Evolutionary conservation across 2,113 vertebrate genomes (phyloP), one percentile per base, ranked within the genome.

Genomic region (Sceloporus tristichus): DNA sequence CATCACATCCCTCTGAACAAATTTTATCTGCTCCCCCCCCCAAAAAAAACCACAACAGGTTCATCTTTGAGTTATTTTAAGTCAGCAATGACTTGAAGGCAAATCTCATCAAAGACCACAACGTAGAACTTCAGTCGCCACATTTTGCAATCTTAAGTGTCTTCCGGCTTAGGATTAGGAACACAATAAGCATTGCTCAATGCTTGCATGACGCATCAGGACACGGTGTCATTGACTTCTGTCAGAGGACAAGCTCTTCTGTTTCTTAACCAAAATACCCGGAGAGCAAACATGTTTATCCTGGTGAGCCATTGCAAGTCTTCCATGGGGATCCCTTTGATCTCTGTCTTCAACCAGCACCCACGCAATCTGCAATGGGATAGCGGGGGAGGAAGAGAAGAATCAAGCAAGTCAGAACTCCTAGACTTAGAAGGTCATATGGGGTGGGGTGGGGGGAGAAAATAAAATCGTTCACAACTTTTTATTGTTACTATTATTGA

Each of bases 301-400:
- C 76, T 85, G 71, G 13, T 38, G 13, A 23, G 34, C 90, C 27
- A 0, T 79, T 75, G 42, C 11, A 19, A 83, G 91, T 90, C 0
- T 5, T 29, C 76, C 0, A 0, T 18, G 82, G 53, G 1, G 23
- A 91, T 10, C 21, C 0, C 2, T 88, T 81, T 21, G 3, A 71
- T 66, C 6, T 81, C 0, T 21, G 0, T 1, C 1, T 54, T 5
- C 53, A 78, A 76, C 0, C 0, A 9, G 5, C 88, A 0, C 18
- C n/a, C 0, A 1, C 16, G 2, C 19, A 9, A 1, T 59, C 2
- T 9, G 66, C 23, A 68, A 27, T 9, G 29, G 1, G 86, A 11
- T 0, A 5, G 82, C 23, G 79, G 76, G 81, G 88, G 3, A 88
- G 76, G 70, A 62, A 16, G 3, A 19, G 70, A 87, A 89, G 3